Evolutionary conservation across 1,140 invertebrate species (phyloP).

Genomic region (Colletes gigas): DNA sequence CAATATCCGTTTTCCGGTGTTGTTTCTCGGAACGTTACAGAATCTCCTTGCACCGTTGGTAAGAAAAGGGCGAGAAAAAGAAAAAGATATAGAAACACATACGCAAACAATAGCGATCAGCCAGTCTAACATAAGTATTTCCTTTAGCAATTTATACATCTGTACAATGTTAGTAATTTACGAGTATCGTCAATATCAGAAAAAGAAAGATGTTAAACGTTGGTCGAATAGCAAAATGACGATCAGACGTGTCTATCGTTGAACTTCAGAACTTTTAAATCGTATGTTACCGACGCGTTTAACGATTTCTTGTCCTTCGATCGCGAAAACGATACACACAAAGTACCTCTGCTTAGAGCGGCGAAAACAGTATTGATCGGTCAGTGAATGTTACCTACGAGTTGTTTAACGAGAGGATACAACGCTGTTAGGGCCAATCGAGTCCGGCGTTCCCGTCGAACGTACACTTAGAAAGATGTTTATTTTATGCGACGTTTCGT

Average conservation of each 20-base stretch:
- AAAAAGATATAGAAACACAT: slow-evolving; percentile 24
- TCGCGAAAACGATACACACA: neutral
- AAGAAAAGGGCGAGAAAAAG: slow-evolving; percentile 58
- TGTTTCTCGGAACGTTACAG: slow-evolving; percentile 4
- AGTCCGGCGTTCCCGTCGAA: slow-evolving; percentile 51
- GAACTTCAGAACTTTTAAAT: neutral
- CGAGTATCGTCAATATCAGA: slow-evolving; percentile 25
- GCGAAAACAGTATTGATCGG: slow-evolving; percentile 65
- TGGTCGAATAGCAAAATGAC: neutral
- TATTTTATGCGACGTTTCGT: slow-evolving; percentile 56
- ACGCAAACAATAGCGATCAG: slow-evolving; percentile 53
- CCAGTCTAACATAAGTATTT: slow-evolving; percentile 62
- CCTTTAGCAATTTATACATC: slow-evolving; percentile 44
- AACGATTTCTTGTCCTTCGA: slow-evolving; percentile 1
- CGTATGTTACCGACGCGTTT: neutral
- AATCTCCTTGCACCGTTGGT: slow-evolving; percentile 55
- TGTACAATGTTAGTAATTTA: slow-evolving; percentile 46
- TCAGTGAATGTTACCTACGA: slow-evolving; percentile 69
- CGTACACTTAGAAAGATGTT: slow-evolving; percentile 49
- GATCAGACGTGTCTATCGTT: neutral
- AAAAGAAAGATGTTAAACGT: neutral
- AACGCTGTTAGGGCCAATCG: slow-evolving; percentile 28
- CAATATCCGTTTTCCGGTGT: slow-evolving; percentile 30
- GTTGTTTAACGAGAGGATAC: slow-evolving; percentile 62
- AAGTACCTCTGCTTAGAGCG: slow-evolving; percentile 40